Evolutionary conservation across 2,113 vertebrate species (phyloP), one percentile per base, ranked within the genome.

Genomic region (Nestor notabilis): DNA sequence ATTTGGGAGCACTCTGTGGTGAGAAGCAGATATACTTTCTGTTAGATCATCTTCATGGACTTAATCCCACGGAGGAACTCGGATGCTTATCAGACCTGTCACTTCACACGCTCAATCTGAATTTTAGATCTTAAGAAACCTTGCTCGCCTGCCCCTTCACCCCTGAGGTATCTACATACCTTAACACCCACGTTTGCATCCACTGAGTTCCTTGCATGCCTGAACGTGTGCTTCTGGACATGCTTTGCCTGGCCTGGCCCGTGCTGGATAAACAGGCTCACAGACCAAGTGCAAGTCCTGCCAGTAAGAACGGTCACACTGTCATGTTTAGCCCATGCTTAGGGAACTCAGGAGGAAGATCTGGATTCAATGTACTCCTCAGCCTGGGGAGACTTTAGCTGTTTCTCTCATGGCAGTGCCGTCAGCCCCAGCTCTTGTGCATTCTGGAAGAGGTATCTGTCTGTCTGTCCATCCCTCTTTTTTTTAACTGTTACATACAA

Each of bases 161-260:
- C 31, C 11, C 84, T 89, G 74, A 93, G 83, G 47, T 95, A 33
- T 84, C 78, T 82, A 80, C 94, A 97, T 97, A 93, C 95, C 84
- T 95, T 86, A 91, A 94, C 93, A 91, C 94, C 96, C 93, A 95
- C 66, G 18, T 81, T 91, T 81, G 33, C 37, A 91, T 96, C 93
- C 89, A 89, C 55, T 9, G 84, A 97, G 93, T 89, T 97, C 81
- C 74, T 76, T 79, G 89, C 96, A 9, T 91, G 95, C 87, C 94
- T 87, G 74, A 87, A 89, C 95, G 4, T 65, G 91, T 91, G 87
- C 61, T 93, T 87, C 72, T 96, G 96, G 95, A 93, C 95, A 91
- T 41, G 87, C 81, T 93, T 89, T 94, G 76, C 81, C 39, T 75
- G 83, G 74, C 82, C 44, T 87, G 77, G 83, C 52, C 87, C 56